Conservation (phyloP, 1,140 invertebrate species). For the Papilio glaucus region DNA sequence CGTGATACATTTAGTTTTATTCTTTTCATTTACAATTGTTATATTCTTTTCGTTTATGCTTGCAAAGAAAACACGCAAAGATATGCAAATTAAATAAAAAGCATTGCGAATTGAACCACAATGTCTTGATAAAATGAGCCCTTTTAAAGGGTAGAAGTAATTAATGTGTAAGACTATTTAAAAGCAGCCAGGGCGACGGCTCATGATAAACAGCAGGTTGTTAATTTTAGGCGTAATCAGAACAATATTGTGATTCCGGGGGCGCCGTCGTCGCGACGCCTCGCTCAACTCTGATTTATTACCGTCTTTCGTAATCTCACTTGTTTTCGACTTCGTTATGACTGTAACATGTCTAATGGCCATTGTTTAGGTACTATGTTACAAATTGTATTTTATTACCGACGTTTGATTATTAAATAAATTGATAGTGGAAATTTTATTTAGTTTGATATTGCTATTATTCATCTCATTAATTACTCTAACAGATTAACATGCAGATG, state of each 20-base stretch:
- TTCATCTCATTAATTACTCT: too few species aligned
- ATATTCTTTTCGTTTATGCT: too few species aligned
- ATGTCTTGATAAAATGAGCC: background rate
- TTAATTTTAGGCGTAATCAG: slow-evolving; percentile 46
- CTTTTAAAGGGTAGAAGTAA: slow-evolving; percentile 20
- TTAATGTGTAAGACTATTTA: slow-evolving; percentile 29
- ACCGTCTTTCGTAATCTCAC: background rate
- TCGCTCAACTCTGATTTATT: slow-evolving; percentile 23
- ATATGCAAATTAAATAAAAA: background rate
- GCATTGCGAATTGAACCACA: background rate
- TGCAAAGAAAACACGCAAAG: background rate
- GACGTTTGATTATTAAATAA: too few species aligned
- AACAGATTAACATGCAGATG: too few species aligned
- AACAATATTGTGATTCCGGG: slow-evolving; percentile 34
- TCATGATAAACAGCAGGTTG: slow-evolving; percentile 43
- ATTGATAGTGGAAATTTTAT: too few species aligned
- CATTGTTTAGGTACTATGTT: background rate
- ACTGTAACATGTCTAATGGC: background rate
- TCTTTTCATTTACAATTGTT: too few species aligned
- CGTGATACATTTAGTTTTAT: too few species aligned
- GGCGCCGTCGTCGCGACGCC: slow-evolving; percentile 28
- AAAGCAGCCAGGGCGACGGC: slow-evolving; percentile 9
- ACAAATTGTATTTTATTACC: background rate
- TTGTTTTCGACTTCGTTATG: slow-evolving; percentile 14
- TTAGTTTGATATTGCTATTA: too few species aligned